These are phyloP conservation scores for Nixonia krombeini DNA, from an alignment of 1,140 invertebrate species.

Conservation along the genomic window DNA sequence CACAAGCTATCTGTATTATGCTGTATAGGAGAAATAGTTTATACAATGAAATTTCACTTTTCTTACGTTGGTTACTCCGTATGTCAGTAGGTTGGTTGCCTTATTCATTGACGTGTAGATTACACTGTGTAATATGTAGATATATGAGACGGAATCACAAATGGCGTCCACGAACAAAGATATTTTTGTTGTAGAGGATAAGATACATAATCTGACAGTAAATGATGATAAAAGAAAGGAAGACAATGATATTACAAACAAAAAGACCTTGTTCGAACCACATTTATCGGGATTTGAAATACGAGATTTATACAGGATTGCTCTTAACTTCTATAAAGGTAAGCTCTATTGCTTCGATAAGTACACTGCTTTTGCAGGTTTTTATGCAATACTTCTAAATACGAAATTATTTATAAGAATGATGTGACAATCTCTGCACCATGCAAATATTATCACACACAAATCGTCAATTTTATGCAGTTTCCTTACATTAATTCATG, in stretches of 20 bases:
- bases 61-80: no score
- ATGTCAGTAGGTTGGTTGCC: conserved; percentile 13
- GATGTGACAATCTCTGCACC: no score
- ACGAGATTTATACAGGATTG: conserved; percentile 86
- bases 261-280: conserved; percentile 45
- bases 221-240: conserved; percentile 35
- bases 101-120: conserved; percentile 57
- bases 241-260: conserved; percentile 14
- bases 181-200: conserved; percentile 52
- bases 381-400: no score
- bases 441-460: no score
- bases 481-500: no score
- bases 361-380: conserved; percentile 2
- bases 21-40: no score
- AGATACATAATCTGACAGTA: conserved; percentile 55
- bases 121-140: conserved; percentile 6
- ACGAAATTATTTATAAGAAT: no score
- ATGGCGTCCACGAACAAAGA: conserved; percentile 62
- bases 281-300: conserved; percentile 66
- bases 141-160: conserved; percentile 37
- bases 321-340: conserved; percentile 92
- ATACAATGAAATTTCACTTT: no score
- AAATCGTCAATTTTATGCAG: no score
- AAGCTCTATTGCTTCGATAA: conserved; percentile 41
- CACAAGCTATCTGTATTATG: no score